Conservation (phyloP, 2,797 vertebrate genomes). For the Ciconia nigra region DNA sequence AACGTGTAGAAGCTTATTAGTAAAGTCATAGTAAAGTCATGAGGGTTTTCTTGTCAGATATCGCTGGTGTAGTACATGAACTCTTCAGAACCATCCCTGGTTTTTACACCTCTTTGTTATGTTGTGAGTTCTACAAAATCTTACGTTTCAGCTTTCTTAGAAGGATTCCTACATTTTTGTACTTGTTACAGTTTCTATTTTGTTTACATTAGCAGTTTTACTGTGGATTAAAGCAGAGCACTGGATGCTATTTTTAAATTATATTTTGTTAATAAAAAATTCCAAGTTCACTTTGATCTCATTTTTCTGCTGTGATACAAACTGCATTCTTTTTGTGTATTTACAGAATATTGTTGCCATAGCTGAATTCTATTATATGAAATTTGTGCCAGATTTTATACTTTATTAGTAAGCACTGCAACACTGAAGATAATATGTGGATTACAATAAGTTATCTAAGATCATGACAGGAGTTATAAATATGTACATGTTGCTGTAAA, state of each 20-base stretch:
- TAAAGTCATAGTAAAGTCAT: not conserved
- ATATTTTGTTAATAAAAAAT: conserved; percentile 51
- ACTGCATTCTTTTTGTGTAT: not conserved
- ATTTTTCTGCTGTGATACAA: conserved; percentile 31
- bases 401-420: conserved; percentile 7
- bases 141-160: conserved; percentile 30
- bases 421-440: not conserved
- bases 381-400: not conserved
- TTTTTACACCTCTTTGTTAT: conserved; percentile 4
- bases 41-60: not conserved
- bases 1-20: not conserved
- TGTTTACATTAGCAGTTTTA: conserved; percentile 59
- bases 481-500: not conserved
- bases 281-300: conserved; percentile 54
- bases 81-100: not conserved
- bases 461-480: not conserved
- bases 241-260: conserved; percentile 51
- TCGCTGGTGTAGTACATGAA: not conserved
- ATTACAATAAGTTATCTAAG: not conserved
- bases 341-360: not conserved
- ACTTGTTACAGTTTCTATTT: conserved; percentile 35
- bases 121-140: not conserved
- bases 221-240: conserved; percentile 33
- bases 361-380: conserved; percentile 28
- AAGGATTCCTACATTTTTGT: not conserved